Percentiles rank a stretch among this genome's conserved stretches.
Evolutionary conservation across 2,113 vertebrate species (phyloP).

Genomic region (Clarias gariepinus): DNA sequence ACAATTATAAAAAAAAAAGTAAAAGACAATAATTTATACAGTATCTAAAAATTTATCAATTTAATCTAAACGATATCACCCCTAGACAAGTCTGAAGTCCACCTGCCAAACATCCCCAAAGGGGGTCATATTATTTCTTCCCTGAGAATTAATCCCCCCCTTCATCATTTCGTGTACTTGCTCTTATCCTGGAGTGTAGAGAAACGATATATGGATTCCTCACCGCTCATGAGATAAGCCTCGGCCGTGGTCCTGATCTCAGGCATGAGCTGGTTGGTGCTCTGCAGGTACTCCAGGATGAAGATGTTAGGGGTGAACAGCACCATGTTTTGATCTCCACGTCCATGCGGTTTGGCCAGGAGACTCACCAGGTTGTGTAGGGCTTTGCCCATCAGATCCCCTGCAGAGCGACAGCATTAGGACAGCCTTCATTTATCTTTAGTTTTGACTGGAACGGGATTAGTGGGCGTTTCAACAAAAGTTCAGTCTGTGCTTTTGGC

Average conservation of each 20-base stretch:
- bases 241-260: conserved; percentile 34
- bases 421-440: neutral
- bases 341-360: conserved; percentile 77
- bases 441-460: too few species aligned
- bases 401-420: conserved; percentile 66
- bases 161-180: too few species aligned
- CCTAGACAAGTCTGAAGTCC: neutral
- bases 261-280: conserved; percentile 59
- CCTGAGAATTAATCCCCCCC: neutral
- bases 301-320: conserved; percentile 85
- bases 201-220: too few species aligned
- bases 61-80: neutral
- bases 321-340: conserved; percentile 87
- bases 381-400: conserved; percentile 76
- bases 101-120: neutral
- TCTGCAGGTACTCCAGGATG: conserved; percentile 73
- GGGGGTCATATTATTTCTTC: neutral
- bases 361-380: conserved; percentile 74
- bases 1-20: neutral
- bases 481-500: too few species aligned
- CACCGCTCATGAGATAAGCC: conserved; percentile 44
- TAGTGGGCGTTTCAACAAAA: too few species aligned
- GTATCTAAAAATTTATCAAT: neutral
- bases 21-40: neutral
- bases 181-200: too few species aligned